phyloP scores from a whole-genome alignment of 2,113 vertebrate genomes.

The Passerina amoena region DNA sequence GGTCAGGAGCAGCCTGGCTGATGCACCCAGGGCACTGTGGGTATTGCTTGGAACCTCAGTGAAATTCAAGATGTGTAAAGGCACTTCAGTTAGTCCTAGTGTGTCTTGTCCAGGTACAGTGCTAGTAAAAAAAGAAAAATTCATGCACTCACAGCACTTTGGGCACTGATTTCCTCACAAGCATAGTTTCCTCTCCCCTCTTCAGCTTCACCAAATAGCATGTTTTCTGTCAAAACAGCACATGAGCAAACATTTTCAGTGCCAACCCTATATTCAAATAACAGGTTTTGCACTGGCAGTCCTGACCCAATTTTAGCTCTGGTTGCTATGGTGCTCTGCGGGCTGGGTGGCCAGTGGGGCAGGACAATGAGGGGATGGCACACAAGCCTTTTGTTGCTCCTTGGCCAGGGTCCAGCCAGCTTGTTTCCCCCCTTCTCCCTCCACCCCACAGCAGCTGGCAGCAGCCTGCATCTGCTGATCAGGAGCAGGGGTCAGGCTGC shows the following conservation, averaged over 20 bases:
- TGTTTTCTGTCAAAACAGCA: neutral
- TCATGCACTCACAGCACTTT: neutral
- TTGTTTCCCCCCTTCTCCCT: neutral
- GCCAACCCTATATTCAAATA: neutral
- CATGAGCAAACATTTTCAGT: neutral
- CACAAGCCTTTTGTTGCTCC: slow-evolving; percentile 41
- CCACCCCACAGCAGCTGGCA: neutral
- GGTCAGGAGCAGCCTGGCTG: neutral
- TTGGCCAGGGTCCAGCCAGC: slow-evolving; percentile 13
- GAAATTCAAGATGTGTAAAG: neutral
- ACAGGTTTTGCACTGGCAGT: neutral
- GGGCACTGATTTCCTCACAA: neutral
- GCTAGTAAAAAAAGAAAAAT: neutral
- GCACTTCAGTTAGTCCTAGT: neutral
- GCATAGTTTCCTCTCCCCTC: neutral
- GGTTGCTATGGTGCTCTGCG: neutral
- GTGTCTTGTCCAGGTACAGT: neutral
- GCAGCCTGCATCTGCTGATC: neutral
- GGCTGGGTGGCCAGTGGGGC: accelerated
- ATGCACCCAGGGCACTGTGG: accelerated
- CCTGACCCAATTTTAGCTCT: slow-evolving; percentile 23
- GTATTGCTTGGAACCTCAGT: neutral
- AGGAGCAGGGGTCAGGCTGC: neutral
- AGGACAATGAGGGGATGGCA: neutral
- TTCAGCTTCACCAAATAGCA: neutral